Evolutionary conservation across 2,113 vertebrate species (phyloP), one percentile per base, ranked within the genome.

Genomic region (Vimba vimba): DNA sequence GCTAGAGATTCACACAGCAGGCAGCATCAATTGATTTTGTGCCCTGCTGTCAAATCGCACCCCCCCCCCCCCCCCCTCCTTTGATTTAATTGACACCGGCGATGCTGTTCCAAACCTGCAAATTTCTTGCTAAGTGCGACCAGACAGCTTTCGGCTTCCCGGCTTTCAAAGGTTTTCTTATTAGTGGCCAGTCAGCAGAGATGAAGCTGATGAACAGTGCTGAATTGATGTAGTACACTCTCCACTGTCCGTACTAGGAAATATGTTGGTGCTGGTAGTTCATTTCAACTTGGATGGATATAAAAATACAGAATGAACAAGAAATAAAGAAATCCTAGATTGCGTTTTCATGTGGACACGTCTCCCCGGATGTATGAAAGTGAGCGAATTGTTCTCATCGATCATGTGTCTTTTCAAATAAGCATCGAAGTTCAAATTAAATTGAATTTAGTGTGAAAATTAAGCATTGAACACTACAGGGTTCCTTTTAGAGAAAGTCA

Each of bases 1-100:
- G 68, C 43, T 30, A 30, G 33, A 62, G 57, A 64, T 75, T 62
- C 66, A 69, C 74, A 69, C n/a, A 86, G 75, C 66, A 79, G 59
- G 47, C 13, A 7, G 52, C n/a, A 59, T 73, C 50, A 30, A 81
- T 74, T 60, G 77, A 86, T 86, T 81, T 86, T 59, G 55, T 80
- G 55, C 43, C 85, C 77, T 74, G 85, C 69, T 86, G 78, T 79
- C 76, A 71, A 79, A 71, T 85, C 33, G 50, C 82, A 83, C 82
- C 82, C 43, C 55, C 74, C 47, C 0, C 59, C 68, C 68, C 59
- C 9, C 12, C 45, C 33, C 23, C 57, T 30, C 27, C 27, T 83
- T 83, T 83, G 66, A 71, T 73, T 71, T 59, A 73, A 83, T 83
- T 57, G 66, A 71, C 47, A 80, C 21, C 9, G 39, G 30, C 50